phyloP scores from a whole-genome alignment of 2,888 invertebrate species.

The Volucella zonaria region DNA sequence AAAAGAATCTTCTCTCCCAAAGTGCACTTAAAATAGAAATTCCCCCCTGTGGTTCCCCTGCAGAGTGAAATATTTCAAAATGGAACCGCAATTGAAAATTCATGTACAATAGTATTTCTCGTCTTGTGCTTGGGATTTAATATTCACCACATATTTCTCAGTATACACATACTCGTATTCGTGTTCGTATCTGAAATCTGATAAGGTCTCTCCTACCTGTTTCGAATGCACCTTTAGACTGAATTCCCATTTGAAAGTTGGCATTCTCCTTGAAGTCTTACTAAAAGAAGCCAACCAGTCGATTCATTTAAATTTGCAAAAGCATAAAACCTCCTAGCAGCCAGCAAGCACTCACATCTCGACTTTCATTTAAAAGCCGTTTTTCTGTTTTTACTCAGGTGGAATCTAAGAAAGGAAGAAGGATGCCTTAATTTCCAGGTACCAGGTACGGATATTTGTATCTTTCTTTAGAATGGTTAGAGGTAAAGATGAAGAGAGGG shows the following conservation, averaged over 20 bases:
- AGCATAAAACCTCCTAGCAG: slow-evolving; percentile 23
- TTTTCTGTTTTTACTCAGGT: slow-evolving; percentile 25
- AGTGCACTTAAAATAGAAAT: background rate
- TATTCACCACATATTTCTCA: slow-evolving; percentile 9
- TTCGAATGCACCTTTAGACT: background rate
- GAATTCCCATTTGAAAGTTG: background rate
- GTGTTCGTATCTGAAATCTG: slow-evolving; percentile 1
- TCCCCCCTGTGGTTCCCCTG: background rate
- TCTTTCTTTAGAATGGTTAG: background rate
- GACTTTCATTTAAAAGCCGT: background rate
- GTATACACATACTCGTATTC: background rate
- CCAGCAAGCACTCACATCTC: too few species aligned
- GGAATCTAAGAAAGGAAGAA: slow-evolving; percentile 1
- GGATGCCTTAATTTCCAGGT: background rate
- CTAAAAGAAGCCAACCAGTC: slow-evolving; percentile 60
- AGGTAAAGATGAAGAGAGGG: background rate
- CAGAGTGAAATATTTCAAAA: background rate
- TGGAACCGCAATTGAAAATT: slow-evolving; percentile 4
- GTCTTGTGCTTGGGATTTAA: slow-evolving; percentile 11
- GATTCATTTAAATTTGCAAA: slow-evolving; percentile 49
- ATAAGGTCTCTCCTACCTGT: background rate
- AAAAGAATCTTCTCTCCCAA: background rate
- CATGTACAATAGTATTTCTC: background rate
- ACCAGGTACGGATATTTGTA: background rate
- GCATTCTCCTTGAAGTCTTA: slow-evolving; percentile 21